These are phyloP conservation scores for Brachyistius frenatus DNA, from an alignment of 2,113 vertebrate species.

Conservation along the genomic window DNA sequence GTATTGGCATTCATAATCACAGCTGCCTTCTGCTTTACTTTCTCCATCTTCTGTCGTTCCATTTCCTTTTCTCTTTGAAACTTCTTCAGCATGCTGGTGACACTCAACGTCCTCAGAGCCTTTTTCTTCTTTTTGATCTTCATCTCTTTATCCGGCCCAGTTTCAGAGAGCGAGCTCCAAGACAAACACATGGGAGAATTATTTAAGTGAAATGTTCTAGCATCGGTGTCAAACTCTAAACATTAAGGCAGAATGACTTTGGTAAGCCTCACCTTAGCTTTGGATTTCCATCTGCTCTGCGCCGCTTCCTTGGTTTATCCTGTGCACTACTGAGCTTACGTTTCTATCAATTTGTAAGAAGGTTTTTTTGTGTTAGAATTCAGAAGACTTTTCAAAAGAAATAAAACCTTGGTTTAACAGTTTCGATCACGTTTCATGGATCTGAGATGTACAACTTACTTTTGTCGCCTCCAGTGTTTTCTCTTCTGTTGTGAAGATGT, in stretches of 20 bases:
- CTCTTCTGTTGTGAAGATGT: constrained; percentile 85
- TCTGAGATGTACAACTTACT: constrained; percentile 75
- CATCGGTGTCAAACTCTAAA: not conserved
- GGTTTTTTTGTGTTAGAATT: not conserved
- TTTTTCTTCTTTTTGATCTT: constrained; percentile 87
- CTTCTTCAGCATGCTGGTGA: constrained; percentile 93
- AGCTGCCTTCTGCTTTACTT: constrained; percentile 30
- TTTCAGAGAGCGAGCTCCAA: constrained; percentile 77
- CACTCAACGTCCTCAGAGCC: constrained; percentile 81
- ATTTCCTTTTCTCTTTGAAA: constrained; percentile 93
- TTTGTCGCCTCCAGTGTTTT: constrained; percentile 83
- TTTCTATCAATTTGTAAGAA: constrained; percentile 81
- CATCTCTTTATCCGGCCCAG: constrained; percentile 62
- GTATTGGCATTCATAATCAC: not conserved
- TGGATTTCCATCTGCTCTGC: constrained; percentile 83
- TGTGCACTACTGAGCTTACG: constrained; percentile 87
- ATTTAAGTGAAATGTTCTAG: not conserved
- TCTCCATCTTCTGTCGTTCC: constrained; percentile 75
- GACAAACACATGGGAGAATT: not conserved
- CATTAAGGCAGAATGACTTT: not conserved
- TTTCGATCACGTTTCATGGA: not conserved
- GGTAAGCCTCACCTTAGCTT: constrained; percentile 86
- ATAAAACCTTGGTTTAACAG: not conserved
- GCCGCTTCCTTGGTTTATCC: constrained; percentile 85
- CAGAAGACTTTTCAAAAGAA: not conserved